phyloP scores from a whole-genome alignment of 2,888 invertebrate genomes.

The Alloscopus bannaensis region DNA sequence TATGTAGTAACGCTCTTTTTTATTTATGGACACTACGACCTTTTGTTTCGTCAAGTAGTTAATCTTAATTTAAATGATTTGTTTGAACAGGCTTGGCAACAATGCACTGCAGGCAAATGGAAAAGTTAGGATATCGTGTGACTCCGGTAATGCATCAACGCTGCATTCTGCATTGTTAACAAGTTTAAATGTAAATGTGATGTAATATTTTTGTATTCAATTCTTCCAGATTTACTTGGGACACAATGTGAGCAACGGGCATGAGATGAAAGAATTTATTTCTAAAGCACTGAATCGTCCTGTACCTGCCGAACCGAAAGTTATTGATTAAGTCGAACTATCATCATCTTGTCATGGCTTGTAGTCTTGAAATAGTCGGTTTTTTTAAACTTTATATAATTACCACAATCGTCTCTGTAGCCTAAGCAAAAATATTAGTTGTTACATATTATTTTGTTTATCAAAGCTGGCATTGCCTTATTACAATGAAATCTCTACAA shows the following conservation, averaged over 20 bases:
- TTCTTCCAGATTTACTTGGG: slow-evolving; percentile 44
- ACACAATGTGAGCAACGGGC: slow-evolving; percentile 2
- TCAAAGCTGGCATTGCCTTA: not conserved
- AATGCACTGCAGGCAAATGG: slow-evolving; percentile 55
- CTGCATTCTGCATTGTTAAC: not conserved
- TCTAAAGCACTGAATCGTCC: slow-evolving; percentile 18
- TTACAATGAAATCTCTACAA: not conserved
- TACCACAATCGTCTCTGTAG: not conserved
- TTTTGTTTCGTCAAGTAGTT: not conserved
- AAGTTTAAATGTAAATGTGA: not conserved
- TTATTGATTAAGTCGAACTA: not conserved
- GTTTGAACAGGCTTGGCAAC: slow-evolving; percentile 32
- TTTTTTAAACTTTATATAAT: not conserved
- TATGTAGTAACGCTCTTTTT: not conserved
- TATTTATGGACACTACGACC: not conserved
- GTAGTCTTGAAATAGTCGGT: not conserved
- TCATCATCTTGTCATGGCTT: not conserved
- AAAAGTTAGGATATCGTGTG: slow-evolving; percentile 38
- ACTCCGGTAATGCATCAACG: slow-evolving; percentile 40
- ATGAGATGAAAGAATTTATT: slow-evolving; percentile 42
- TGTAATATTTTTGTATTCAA: not conserved
- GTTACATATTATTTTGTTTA: not conserved
- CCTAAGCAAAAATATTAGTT: not conserved
- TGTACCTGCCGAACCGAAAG: slow-evolving; percentile 26
- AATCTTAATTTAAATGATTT: too few relatives aligned